These are phyloP conservation scores for Pseudococcus jackbeardsleyi DNA, from an alignment of 2,888 invertebrate species.

Conservation along the genomic window DNA sequence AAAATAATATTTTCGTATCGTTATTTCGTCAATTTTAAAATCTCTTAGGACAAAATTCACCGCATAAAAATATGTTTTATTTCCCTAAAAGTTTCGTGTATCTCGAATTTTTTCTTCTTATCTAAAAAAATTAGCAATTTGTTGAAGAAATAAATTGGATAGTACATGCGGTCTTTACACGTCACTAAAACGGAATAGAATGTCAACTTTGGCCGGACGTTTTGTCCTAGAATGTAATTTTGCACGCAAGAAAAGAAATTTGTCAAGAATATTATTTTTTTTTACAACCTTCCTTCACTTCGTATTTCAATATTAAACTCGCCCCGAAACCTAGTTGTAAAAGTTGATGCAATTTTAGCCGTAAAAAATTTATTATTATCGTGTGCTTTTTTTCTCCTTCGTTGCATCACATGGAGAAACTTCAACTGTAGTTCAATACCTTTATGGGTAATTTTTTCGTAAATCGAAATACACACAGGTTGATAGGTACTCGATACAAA, in stretches of 20 bases:
- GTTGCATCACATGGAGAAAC: background rate
- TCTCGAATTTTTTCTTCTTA: conserved; percentile 10
- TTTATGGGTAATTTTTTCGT: background rate
- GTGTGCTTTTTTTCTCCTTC: background rate
- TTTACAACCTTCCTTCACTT: conserved; percentile 14
- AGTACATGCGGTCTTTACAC: background rate
- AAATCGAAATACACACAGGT: background rate
- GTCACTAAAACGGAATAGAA: background rate
- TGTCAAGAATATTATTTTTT: conserved; percentile 25
- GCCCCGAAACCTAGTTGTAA: conserved; percentile 2
- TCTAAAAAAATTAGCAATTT: conserved; percentile 58
- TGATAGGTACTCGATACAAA: no score
- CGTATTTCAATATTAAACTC: conserved; percentile 29
- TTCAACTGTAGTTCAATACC: background rate
- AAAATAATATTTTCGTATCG: background rate
- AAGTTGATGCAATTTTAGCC: conserved; percentile 33
- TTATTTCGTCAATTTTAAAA: background rate
- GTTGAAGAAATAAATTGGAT: background rate
- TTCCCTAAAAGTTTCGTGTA: background rate
- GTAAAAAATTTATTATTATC: conserved; percentile 20
- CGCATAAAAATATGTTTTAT: background rate
- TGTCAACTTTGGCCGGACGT: conserved; percentile 28
- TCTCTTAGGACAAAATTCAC: background rate
- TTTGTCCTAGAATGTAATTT: conserved; percentile 2
- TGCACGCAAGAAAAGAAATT: background rate